Base-by-base conservation (phyloP, 2,888 invertebrate species). In the Anarsia innoxiella region DNA sequence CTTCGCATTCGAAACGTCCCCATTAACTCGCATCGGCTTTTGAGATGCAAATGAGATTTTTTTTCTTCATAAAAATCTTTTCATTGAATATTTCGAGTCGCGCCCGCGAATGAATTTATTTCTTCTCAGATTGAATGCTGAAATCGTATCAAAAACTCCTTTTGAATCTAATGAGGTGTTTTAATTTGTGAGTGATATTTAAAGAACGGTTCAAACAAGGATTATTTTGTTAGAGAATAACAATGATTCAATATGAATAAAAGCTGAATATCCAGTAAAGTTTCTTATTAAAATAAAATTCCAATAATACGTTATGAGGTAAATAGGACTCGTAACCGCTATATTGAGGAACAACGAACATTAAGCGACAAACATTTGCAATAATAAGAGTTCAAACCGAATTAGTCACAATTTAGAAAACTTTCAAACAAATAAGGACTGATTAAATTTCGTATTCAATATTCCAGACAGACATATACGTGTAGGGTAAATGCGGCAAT, bases 11-110 rank as follows among this genome's bases (percentile, higher is more conserved):
- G 53, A 63, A 80, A 65, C 64, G 64, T 51, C 53, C 62, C 76
- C 70, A 78, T 82, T 79, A 80, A 75, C 73, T 76, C 68, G 56
- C 76, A 58, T 65, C 58, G 74, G 75, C 80, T 76, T 77, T 83
- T 83, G 82, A 83, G 59, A 83, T 83, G 83, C 72, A 83, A 83
- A 83, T 83, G 55, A 65, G 59, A 62, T 61, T 73, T 75, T 78
- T 69, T 72, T 71, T 69, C 66, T 67, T 68, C 59, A 69, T 69
- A 71, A 76, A 64, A 79, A 77, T 68, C 71, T 75, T 72, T 69
- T 73, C 77, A 78, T 78, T 80, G 78, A 75, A 78, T 79, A 77
- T 79, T 77, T 77, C 60, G 66, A 70, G 68, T 61, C 56, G 69
- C 60, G 63, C 59, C 62, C n/a, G 67, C 57, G 68, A 66, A 59